phyloP scores from a whole-genome alignment of 2,113 vertebrate species.

The Mola mola region DNA sequence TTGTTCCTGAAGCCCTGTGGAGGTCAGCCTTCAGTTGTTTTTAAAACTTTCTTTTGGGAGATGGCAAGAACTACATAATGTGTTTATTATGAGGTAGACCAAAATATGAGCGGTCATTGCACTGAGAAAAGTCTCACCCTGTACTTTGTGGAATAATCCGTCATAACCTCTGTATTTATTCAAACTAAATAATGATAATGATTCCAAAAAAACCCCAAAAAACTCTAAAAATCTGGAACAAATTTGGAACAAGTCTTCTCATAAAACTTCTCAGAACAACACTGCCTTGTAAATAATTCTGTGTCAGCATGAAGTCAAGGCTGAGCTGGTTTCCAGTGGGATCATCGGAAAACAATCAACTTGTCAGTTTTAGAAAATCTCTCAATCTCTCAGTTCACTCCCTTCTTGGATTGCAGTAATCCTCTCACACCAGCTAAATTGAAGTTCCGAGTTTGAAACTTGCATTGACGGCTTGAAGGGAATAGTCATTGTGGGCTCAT shows the following conservation, averaged over 20 bases:
- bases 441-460: no score
- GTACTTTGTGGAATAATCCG: slow-evolving; percentile 11
- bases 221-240: no score
- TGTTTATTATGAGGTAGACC: slow-evolving; percentile 1
- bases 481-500: no score
- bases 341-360: slow-evolving; percentile 23
- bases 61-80: not conserved
- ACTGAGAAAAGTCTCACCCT: not conserved
- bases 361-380: no score
- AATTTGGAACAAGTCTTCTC: slow-evolving; percentile 1
- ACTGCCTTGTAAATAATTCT: no score
- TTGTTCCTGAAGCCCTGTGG: slow-evolving; percentile 16
- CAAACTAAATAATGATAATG: not conserved
- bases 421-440: no score
- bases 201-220: no score
- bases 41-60: not conserved
- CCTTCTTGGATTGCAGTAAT: no score
- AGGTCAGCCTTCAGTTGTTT: not conserved
- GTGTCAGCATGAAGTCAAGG: not conserved
- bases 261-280: slow-evolving; percentile 42
- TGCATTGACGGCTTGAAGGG: no score
- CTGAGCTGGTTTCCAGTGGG: slow-evolving; percentile 2
- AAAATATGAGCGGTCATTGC: not conserved
- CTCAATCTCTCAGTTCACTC: no score
- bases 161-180: no score